These are phyloP conservation scores for Dusona sp. DNA, from an alignment of 2,888 invertebrate species.

Conservation along the genomic window DNA sequence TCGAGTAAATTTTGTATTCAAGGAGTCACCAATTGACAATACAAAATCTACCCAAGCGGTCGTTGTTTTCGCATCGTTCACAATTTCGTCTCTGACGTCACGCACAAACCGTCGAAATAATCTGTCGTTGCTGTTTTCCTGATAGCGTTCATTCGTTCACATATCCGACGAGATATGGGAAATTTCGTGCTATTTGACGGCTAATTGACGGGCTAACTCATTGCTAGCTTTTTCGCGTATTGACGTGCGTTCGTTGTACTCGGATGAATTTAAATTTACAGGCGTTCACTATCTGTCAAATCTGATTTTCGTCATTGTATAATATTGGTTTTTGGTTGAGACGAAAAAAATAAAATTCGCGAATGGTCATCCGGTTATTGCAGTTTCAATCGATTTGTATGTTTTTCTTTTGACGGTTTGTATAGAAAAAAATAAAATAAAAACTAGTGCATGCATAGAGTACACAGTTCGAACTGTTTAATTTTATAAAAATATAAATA, in stretches of 20 bases:
- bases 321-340: constrained; percentile 9
- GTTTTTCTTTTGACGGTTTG: neutral
- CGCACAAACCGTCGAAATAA: neutral
- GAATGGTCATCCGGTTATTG: neutral
- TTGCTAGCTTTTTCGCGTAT: constrained; percentile 4
- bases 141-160: neutral
- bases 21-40: neutral
- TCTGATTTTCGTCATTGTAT: neutral
- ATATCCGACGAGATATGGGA: neutral
- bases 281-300: constrained; percentile 15
- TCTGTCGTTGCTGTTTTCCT: constrained; percentile 4
- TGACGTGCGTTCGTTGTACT: neutral
- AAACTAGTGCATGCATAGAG: neutral
- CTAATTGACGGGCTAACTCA: constrained; percentile 25
- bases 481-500: neutral
- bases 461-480: too few species aligned
- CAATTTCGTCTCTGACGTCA: neutral
- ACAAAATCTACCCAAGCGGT: neutral
- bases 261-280: constrained; percentile 22
- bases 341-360: constrained; percentile 1
- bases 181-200: constrained; percentile 16
- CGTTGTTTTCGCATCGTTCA: neutral
- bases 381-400: neutral
- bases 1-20: neutral
- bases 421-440: neutral